Evolutionary conservation across 2,888 invertebrate genomes (phyloP), one percentile per base, ranked within the genome.

Genomic region (Deroplatys truncata): DNA sequence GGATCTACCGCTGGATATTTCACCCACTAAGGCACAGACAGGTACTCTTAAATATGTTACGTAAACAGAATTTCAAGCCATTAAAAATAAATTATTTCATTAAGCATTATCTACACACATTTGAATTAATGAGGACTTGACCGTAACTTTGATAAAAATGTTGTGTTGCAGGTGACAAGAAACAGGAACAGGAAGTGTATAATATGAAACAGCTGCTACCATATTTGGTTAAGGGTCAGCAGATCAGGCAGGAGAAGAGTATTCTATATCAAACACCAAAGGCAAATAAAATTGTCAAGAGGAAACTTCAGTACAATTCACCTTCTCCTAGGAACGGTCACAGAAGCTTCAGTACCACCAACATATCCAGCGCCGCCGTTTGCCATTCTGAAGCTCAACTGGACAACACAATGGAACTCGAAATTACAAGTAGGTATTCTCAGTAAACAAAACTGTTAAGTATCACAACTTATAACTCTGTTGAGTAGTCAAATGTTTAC

Each of bases 181-280:
- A 82, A 84, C 13, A 72, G n/a, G n/a, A 88, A n/a, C 25, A 28
- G 10, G 20, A 49, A 49, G 9, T 84, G 84, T 20, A 28, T 9
- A 84, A 29, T 20, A 82, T 72, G 29, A 9, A 43, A 56, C 28
- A 28, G 28, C 31, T 82, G 25, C 29, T 84, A 2, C 84, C 84
- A 25, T 82, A 84, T 29, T 28, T 84, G 25, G 88, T 72, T 9
- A 88, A 35, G n/a, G 88, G 87, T 29, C 82, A n/a, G n/a, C 28
- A 84, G 25, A 72, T 88, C n/a, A 28, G 31, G 84, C 84, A 85
- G 31, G 88, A 88, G 28, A 49, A 85, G 13, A 88, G 85, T n/a
- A 85, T 88, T 49, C 56, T 85, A 28, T 88, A 88, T 28, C 84
- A 88, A 28, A 88, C 84, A 83, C 88, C 88, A 29, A 84, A 43